A percentile compares a stretch with the other conserved stretches of the same genome.
Conservation (phyloP, 2,113 vertebrate species). For the Solenodon paradoxus region DNA sequence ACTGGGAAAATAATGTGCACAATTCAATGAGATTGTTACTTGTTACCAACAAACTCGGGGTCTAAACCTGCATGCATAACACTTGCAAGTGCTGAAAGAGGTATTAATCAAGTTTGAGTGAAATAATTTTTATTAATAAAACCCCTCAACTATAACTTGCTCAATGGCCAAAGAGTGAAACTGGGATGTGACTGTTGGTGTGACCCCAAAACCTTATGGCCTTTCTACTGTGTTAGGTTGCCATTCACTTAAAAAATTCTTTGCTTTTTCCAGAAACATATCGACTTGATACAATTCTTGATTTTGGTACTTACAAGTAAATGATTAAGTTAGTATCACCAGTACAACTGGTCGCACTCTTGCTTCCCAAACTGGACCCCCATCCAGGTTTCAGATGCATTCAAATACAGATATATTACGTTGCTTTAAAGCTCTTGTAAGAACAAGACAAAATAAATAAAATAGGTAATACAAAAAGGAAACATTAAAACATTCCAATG, state of each 20-base stretch:
- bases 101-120: constrained; percentile 20
- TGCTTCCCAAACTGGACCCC: background rate
- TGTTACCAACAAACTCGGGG: background rate
- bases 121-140: constrained; percentile 55
- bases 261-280: constrained; percentile 17
- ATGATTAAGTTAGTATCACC: background rate
- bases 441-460: constrained; percentile 35
- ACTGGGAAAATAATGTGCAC: background rate
- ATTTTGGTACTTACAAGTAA: background rate
- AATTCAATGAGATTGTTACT: background rate
- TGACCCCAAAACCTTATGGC: background rate
- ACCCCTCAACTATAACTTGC: constrained; percentile 9
- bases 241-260: constrained; percentile 58
- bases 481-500: background rate
- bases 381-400: constrained; percentile 30
- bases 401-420: constrained; percentile 26
- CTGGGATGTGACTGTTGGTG: background rate
- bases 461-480: constrained; percentile 24
- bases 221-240: background rate
- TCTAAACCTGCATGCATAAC: background rate
- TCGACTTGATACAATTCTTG: background rate
- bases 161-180: background rate
- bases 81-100: background rate
- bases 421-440: constrained; percentile 39
- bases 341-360: background rate